Conservation (phyloP, 1,140 invertebrate genomes). For the Helicoverpa armigera region DNA sequence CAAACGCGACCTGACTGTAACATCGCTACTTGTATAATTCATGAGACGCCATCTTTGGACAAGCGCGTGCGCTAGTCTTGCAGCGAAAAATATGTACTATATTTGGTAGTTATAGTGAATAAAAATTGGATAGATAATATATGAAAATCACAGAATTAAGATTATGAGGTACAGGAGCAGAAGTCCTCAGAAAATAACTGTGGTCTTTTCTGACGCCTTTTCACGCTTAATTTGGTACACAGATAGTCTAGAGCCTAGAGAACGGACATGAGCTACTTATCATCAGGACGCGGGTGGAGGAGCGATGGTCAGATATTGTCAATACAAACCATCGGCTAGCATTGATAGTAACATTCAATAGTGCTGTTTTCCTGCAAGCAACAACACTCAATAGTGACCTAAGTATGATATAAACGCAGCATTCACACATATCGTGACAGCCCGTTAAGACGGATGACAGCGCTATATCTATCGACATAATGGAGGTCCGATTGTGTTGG, state of each 20-base stretch:
- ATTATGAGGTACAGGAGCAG: no score
- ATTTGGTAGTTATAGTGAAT: background rate
- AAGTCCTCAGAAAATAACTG: no score
- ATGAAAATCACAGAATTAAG: background rate
- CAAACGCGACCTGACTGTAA: constrained; percentile 37
- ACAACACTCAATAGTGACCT: no score
- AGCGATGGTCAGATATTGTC: no score
- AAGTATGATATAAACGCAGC: background rate
- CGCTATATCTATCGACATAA: constrained; percentile 22
- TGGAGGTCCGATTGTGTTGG: constrained; percentile 11
- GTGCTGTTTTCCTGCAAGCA: background rate
- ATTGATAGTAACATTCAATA: background rate
- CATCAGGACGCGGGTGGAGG: no score
- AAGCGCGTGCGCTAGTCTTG: constrained; percentile 15
- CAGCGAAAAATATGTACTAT: constrained; percentile 12
- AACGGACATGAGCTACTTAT: no score
- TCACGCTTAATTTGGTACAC: no score
- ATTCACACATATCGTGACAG: background rate
- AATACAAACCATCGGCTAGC: background rate
- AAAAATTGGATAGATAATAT: background rate
- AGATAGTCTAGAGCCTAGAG: no score
- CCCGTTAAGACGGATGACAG: constrained; percentile 22
- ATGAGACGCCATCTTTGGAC: constrained; percentile 49
- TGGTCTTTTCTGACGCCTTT: no score
- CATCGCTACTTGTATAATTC: constrained; percentile 51